Conservation (phyloP, 2,113 vertebrate genomes). For the Nycticryphes semicollaris region DNA sequence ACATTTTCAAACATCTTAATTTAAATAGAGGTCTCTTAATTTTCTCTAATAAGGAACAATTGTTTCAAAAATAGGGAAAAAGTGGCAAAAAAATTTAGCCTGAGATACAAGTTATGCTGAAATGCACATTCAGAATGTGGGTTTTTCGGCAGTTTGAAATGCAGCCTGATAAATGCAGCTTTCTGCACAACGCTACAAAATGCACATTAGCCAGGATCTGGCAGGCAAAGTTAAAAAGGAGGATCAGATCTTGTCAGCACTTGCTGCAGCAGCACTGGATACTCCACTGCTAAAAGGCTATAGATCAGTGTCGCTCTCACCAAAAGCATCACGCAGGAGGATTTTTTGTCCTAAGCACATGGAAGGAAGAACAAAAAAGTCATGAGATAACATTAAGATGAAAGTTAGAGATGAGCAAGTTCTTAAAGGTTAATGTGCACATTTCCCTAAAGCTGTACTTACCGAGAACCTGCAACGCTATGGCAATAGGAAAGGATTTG, state of each 20-base stretch:
- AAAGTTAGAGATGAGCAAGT: neutral
- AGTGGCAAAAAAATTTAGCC: neutral
- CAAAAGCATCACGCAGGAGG: constrained; percentile 79
- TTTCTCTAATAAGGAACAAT: neutral
- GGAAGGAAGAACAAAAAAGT: constrained; percentile 48
- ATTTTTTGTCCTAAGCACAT: constrained; percentile 81
- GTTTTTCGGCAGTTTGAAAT: neutral
- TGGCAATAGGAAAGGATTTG: neutral
- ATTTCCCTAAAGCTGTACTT: neutral
- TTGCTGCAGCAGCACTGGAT: neutral
- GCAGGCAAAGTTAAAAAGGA: neutral
- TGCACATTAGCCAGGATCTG: neutral
- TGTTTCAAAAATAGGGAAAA: neutral
- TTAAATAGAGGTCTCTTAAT: neutral
- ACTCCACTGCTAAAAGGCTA: neutral
- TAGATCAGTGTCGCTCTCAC: constrained; percentile 71
- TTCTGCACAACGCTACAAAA: neutral
- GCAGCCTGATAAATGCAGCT: neutral
- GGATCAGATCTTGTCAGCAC: neutral
- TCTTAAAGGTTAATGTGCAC: neutral
- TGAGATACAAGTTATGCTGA: neutral
- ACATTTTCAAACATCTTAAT: neutral
- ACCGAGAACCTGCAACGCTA: neutral
- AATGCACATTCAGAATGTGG: neutral
- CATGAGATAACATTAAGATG: neutral